Evolutionary conservation across 2,888 invertebrate species (phyloP).

Genomic region (Lydus trimaculatus): DNA sequence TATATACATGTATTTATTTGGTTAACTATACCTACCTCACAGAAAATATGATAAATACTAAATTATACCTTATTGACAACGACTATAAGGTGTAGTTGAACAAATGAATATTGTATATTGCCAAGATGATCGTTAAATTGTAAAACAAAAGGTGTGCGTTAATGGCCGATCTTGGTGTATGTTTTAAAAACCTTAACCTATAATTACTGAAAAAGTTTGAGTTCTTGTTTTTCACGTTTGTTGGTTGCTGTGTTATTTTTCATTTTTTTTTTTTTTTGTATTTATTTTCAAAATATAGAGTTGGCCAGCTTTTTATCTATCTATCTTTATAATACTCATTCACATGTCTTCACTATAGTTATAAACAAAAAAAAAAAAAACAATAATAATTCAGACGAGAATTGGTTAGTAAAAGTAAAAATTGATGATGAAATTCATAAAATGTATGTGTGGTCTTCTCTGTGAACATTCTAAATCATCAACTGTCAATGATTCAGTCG

Average conservation of each 20-base stretch:
- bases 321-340: not conserved
- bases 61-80: constrained; percentile 55
- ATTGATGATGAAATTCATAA: not conserved
- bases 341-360: too few species aligned
- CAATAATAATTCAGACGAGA: too few species aligned
- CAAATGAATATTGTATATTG: constrained; percentile 23
- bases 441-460: constrained; percentile 28
- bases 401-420: not conserved
- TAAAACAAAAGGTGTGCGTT: constrained; percentile 14
- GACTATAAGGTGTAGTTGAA: constrained; percentile 46
- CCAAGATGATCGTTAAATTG: constrained; percentile 12
- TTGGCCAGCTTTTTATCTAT: not conserved
- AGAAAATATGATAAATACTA: constrained; percentile 53
- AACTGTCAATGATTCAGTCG: not conserved
- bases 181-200: constrained; percentile 28
- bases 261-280: not conserved
- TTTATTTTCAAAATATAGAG: not conserved
- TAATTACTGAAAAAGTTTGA: constrained; percentile 19
- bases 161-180: constrained; percentile 12
- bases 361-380: constrained; percentile 2
- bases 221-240: not conserved
- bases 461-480: constrained; percentile 20
- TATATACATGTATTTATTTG: constrained; percentile 32
- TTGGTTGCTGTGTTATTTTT: not conserved
- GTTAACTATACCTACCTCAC: constrained; percentile 54